Conservation (phyloP, 2,888 invertebrate genomes). For the Hemistola chrysoprasaria region DNA sequence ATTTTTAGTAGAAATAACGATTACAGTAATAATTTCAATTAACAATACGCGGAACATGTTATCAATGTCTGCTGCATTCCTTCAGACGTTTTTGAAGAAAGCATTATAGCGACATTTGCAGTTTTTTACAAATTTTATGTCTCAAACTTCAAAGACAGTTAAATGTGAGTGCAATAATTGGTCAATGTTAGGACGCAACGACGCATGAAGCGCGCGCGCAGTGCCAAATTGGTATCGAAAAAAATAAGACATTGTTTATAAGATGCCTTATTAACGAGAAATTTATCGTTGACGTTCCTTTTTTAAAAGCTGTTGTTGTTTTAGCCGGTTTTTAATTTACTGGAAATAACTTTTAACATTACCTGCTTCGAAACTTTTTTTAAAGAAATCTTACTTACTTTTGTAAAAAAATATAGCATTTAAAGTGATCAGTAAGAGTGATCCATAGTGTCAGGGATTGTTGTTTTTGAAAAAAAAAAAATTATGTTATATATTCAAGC, state of each 20-base stretch:
- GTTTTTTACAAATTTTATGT: conserved; percentile 47
- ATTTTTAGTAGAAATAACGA: no score
- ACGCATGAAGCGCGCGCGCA: conserved; percentile 42
- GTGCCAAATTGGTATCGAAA: conserved; percentile 65
- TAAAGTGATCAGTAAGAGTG: no score
- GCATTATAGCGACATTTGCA: conserved; percentile 37
- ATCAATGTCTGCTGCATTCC: background rate
- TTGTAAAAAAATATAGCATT: no score
- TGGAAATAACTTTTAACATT: conserved; percentile 9
- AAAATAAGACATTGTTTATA: conserved; percentile 62
- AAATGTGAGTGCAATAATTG: conserved; percentile 53
- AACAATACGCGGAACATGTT: background rate
- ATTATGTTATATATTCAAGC: no score
- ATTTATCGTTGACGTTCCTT: conserved; percentile 59
- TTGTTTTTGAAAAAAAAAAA: no score
- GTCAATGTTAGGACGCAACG: conserved; percentile 51
- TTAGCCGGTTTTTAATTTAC: conserved; percentile 28
- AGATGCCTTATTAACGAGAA: conserved; percentile 66
- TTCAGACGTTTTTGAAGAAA: conserved; percentile 38
- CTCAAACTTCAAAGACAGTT: conserved; percentile 53
- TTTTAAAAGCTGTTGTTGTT: conserved; percentile 44
- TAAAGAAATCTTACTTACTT: no score
- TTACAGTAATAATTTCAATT: conserved; percentile 8
- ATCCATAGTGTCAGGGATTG: no score
- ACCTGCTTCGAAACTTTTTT: no score